Base-by-base conservation (phyloP, 2,797 vertebrate genomes). In the Mormyrus proboscirostris region DNA sequence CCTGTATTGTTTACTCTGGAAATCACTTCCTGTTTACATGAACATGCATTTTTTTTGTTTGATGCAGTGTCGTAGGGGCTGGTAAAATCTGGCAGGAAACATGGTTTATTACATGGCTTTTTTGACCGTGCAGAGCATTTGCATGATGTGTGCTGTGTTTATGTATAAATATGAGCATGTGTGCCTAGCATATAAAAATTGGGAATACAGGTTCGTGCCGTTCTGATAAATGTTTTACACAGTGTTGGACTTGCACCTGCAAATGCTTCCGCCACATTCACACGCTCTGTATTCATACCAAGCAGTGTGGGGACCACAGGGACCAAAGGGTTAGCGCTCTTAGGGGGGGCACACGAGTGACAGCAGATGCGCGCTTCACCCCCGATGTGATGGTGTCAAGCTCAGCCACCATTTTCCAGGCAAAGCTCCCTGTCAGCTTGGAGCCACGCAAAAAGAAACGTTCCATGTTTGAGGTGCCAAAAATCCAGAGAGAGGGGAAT, bases 21-120 rank as follows among this genome's bases (percentile, higher is more conserved):
- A 89, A 89, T 85, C 88, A 65, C 22, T 57, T 33, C 33, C 88
- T 29, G n/a, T 84, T 84, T 89, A 49, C 53, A 84, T 49, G 44
- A 25, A 89, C 41, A 9, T 83, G 51, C n/a, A 51, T 88, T 25
- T 88, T 50, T 53, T 73, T 88, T 41, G 38, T 47, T 50, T 47
- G 82, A 47, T 50, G 47, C 82, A 49, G 79, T 19, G 41, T 10
- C 22, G 79, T 3, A 50, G 44, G 3, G 19, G n/a, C 41, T 50
- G 47, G 19, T 84, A 22, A 86, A 86, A 29, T 29, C 14, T 55
- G 22, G 47, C 49, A 44, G 44, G 44, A 19, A 22, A 50, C 49
- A 12, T 51, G 82, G n/a, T 50, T 85, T 33, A 29, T 69, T 69
- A 14, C 65, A 69, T 4, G 12, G 12, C n/a, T 25, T 51, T 22